Base-by-base conservation (phyloP, 2,888 invertebrate species). In the Microchrysa polita region DNA sequence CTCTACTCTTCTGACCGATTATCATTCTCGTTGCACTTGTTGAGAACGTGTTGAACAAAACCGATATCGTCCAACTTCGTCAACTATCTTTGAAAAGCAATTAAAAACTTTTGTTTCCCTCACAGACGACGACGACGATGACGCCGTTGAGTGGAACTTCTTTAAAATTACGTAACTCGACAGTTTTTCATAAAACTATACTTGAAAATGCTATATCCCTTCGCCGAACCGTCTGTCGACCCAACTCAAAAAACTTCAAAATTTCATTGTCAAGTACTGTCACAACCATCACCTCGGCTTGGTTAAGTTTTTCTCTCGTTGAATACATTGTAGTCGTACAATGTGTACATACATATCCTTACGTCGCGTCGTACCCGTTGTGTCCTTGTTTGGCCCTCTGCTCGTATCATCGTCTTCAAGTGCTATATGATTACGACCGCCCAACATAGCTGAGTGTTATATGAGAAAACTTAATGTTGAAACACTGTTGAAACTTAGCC, bases 251-350 rank as follows among this genome's bases (percentile, higher is more conserved):
- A 34, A 55, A 55, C 18, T 16, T 16, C 55, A 55, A 55, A n/a
- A 55, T 55, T 55, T 55, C 55, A 55, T 55, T 55, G 55, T 20
- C 55, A 55, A 55, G 55, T 20, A 55, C 22, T 18, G 55, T 55
- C 55, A 55, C 18, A 18, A 55, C 18, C 55, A 55, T 20, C 55
- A 10, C 22, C 55, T 18, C 55, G n/a, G 7, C 55, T 48, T 48
- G 2, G 48, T 48, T 48, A 48, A n/a, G 48, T 48, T 48, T 4
- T n/a, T n/a, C n/a, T n/a, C 48, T n/a, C 16, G 48, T n/a, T 7
- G 27, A 34, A 34, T 34, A 34, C 7, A 34, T 34, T 34, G 27
- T 12, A n/a, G 48, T 7, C 16, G 14, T 48, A 48, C 48, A n/a
- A 48, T 48, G 14, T 48, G 12, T n/a, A n/a, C n/a, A n/a, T n/a